Conservation (phyloP, 2,113 vertebrate genomes). For the Sturnus vulgaris region DNA sequence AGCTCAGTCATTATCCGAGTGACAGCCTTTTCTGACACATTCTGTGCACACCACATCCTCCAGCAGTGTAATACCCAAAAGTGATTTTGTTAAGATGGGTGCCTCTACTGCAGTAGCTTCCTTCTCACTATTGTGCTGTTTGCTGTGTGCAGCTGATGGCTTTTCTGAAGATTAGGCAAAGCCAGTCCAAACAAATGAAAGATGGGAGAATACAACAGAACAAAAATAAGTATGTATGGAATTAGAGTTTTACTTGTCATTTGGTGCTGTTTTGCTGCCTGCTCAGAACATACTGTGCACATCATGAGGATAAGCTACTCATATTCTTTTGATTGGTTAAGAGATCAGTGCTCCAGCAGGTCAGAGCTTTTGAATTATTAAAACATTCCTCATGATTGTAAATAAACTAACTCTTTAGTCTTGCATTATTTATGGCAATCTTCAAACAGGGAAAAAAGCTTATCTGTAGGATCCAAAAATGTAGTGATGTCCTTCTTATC, state of each 20-base stretch:
- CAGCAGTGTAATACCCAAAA: background rate
- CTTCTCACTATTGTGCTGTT: background rate
- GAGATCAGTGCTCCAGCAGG: background rate
- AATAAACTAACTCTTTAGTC: background rate
- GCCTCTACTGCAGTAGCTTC: background rate
- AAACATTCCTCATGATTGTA: background rate
- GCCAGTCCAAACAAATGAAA: background rate
- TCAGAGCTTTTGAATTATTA: conserved; percentile 32
- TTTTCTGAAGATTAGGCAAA: background rate
- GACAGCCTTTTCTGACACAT: background rate
- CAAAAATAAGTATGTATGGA: background rate
- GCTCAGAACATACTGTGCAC: background rate
- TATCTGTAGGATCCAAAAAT: background rate
- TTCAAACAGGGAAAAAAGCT: background rate
- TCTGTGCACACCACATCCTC: background rate
- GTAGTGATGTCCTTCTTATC: background rate
- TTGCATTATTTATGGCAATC: conserved; percentile 18
- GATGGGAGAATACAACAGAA: background rate
- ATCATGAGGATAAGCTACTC: background rate
- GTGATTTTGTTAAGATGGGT: background rate
- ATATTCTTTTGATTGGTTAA: background rate
- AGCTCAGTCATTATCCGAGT: background rate
- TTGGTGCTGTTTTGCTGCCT: background rate
- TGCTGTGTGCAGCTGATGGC: background rate
- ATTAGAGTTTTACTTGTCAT: background rate